These are phyloP conservation scores for Pilophorus perplexus DNA, from an alignment of 2,888 invertebrate genomes.

Conservation along the genomic window DNA sequence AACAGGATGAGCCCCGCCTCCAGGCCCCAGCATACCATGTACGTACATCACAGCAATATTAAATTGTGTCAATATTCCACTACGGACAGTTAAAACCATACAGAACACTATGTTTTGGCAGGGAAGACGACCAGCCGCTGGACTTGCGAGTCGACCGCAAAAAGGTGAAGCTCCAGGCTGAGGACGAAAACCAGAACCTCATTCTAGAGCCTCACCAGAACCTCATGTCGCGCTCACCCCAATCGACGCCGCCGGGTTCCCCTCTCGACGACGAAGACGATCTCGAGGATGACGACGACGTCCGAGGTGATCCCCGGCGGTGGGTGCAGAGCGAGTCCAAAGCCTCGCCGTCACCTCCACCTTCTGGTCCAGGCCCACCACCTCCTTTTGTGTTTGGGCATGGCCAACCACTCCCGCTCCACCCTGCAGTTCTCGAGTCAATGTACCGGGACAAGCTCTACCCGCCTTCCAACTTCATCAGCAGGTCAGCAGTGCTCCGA, in stretches of 20 bases:
- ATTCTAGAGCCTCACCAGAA: conserved; percentile 57
- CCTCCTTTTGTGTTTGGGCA: conserved; percentile 54
- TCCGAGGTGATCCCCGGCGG: not conserved
- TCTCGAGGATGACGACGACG: conserved; percentile 29
- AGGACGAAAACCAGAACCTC: conserved; percentile 83
- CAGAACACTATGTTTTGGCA: too few relatives aligned
- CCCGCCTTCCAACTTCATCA: conserved; percentile 54
- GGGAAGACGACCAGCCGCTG: conserved; percentile 72
- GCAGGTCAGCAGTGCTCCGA: too few relatives aligned
- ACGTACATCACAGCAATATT: too few relatives aligned
- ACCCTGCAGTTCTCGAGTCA: conserved; percentile 69
- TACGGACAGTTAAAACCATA: too few relatives aligned
- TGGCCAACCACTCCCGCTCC: conserved; percentile 60
- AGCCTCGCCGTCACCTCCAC: conserved; percentile 24
- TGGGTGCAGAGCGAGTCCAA: not conserved
- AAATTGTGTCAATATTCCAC: too few relatives aligned
- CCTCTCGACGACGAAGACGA: conserved; percentile 15
- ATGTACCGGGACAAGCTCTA: conserved; percentile 65
- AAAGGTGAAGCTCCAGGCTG: conserved; percentile 72
- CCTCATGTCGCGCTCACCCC: conserved; percentile 38
- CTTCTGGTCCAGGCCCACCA: conserved; percentile 51
- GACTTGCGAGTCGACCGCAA: conserved; percentile 85
- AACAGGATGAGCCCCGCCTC: conserved; percentile 51
- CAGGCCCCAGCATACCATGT: conserved; percentile 49
- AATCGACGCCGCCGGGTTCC: too few relatives aligned